Evolutionary conservation across 2,888 invertebrate genomes (phyloP), one percentile per base, ranked within the genome.

Genomic region (Drosophila aldrichi): DNA sequence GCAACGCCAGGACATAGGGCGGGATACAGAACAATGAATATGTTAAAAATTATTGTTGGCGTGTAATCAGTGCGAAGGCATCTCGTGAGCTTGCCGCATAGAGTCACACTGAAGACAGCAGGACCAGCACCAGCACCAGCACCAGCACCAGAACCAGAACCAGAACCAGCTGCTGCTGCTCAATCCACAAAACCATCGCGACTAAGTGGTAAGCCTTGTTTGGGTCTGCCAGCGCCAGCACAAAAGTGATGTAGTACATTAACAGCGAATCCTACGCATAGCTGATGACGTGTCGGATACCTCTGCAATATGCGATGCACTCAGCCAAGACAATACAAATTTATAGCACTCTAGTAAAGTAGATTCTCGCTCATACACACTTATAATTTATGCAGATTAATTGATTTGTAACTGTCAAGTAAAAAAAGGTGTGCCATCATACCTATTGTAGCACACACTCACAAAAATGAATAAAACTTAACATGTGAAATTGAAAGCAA

Each of bases 41-140:
- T 58, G 67, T 68, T 63, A 41, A 69, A 76, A 87, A 78, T 73
- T 79, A 84, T 87, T 73, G 77, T 79, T 74, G 62, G 56, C 67
- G 51, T 68, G 64, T 70, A 89, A 90, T 90, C 88, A 77, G 69
- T 52, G 55, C 54, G 69, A 74, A 74, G 41, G 61, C 65, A 88
- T 88, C 89, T 75, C 69, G 58, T 57, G 74, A 76, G 77, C 60
- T 70, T 8, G 29, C 29, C 29, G 72, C 69, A 64, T 74, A 61
- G 70, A 85, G 81, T 70, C 54, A 69, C 61, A 44, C 55, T 59
- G 51, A 34, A 32, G 32, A 32, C 32, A 32, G 10, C 32, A 32
- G 32, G 1, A 29, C 1, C 29, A 56, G 34, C 25, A 25, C 25
- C 29, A 29, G 29, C 29, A 29, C 29, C 29, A 29, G 29, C 7